These are phyloP conservation scores for Dascillus cervinus DNA, from an alignment of 2,888 invertebrate genomes.

Conservation along the genomic window DNA sequence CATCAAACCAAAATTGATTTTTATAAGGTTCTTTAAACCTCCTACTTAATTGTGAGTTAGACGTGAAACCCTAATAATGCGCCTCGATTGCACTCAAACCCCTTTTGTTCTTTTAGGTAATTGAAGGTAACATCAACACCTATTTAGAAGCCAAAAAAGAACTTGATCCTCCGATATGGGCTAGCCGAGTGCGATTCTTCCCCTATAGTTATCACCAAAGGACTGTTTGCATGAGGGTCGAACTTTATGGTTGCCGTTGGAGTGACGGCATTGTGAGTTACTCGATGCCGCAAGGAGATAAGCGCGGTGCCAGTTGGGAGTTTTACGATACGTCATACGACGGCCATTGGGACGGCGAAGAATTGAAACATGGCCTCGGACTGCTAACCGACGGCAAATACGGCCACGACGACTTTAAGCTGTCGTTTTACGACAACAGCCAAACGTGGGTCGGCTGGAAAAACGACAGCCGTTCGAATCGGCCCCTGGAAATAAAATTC, in stretches of 20 bases:
- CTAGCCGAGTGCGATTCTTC: constrained; percentile 74
- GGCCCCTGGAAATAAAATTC: constrained; percentile 62
- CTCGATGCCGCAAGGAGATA: constrained; percentile 82
- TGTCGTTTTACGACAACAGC: constrained; percentile 49
- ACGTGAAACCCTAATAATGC: too few relatives aligned
- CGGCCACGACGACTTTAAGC: constrained; percentile 68
- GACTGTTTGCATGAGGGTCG: constrained; percentile 87
- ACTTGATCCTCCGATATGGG: constrained; percentile 78
- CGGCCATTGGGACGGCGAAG: constrained; percentile 65
- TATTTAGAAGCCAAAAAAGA: constrained; percentile 71
- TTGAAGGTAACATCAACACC: constrained; percentile 78
- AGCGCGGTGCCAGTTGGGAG: constrained; percentile 70
- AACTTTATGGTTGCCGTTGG: constrained; percentile 83
- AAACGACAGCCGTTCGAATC: constrained; percentile 59
- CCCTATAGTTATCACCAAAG: constrained; percentile 78
- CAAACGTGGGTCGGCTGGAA: constrained; percentile 91
- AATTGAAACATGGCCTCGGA: constrained; percentile 71
- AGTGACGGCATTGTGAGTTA: constrained; percentile 79
- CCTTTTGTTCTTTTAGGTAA: constrained; percentile 50
- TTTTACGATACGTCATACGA: constrained; percentile 82
- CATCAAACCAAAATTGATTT: too few relatives aligned
- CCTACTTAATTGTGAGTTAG: too few relatives aligned
- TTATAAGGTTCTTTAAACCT: too few relatives aligned
- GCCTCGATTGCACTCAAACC: too few relatives aligned
- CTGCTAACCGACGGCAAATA: constrained; percentile 77